Conservation (phyloP, 2,113 vertebrate genomes). For the Silurus meridionalis region DNA sequence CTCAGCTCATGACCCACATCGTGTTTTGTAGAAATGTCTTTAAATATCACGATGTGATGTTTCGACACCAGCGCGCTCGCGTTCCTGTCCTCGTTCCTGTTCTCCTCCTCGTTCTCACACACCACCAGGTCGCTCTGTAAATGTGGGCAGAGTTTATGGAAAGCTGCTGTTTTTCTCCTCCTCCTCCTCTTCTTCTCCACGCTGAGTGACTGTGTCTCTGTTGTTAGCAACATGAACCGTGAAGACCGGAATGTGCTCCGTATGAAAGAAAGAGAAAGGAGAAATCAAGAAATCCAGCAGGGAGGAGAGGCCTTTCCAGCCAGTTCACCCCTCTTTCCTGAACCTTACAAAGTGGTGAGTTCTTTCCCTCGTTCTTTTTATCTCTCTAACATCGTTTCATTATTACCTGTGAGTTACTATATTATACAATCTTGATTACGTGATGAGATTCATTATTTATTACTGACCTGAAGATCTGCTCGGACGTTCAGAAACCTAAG, state of each 20-base stretch:
- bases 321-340: conserved; percentile 96
- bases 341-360: conserved; percentile 98
- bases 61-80: background rate
- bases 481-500: background rate
- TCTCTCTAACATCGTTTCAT: conserved; percentile 11
- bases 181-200: conserved; percentile 37
- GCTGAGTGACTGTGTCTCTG: conserved; percentile 68
- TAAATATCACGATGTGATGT: background rate
- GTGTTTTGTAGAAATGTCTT: too few species aligned
- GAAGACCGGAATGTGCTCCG: conserved; percentile 99
- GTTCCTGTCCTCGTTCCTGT: background rate
- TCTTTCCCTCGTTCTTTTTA: conserved; percentile 37
- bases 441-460: too few species aligned
- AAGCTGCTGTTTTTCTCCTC: conserved; percentile 38
- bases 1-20: background rate
- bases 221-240: conserved; percentile 99
- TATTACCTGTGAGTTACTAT: background rate
- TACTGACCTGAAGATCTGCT: conserved; percentile 3
- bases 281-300: conserved; percentile 85
- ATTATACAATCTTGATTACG: too few species aligned
- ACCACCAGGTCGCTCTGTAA: conserved; percentile 10
- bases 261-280: conserved; percentile 90
- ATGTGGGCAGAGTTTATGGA: conserved; percentile 41
- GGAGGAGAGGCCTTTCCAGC: conserved; percentile 96
- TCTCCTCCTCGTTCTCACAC: background rate